Evolutionary conservation across 2,113 vertebrate genomes (phyloP).

Genomic region (Elanus axillaris): DNA sequence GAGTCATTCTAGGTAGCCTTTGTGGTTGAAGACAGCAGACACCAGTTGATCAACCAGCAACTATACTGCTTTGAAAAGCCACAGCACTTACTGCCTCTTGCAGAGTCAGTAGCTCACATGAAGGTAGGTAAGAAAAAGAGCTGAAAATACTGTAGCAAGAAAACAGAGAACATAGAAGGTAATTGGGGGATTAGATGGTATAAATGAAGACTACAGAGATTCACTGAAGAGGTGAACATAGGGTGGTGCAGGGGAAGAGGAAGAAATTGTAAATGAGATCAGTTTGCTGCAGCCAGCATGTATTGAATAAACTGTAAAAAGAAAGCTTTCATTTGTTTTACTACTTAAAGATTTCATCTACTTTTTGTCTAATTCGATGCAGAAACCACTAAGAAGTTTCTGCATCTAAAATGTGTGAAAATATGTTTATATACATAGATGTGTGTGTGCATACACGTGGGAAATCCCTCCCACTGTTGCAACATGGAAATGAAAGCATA

Average conservation of each 20-base stretch:
- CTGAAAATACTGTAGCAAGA: neutral
- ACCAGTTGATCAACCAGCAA: neutral
- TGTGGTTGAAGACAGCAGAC: neutral
- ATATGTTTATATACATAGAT: neutral
- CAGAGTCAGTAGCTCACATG: neutral
- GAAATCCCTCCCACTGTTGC: neutral
- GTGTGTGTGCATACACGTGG: rapidly evolving
- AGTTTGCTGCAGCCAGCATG: neutral
- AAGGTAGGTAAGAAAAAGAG: neutral
- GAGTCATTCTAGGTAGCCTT: neutral
- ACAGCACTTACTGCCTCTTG: neutral
- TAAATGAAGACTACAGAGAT: neutral
- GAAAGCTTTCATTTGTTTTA: neutral
- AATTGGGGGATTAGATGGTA: neutral
- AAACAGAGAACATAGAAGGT: neutral
- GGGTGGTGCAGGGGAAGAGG: neutral
- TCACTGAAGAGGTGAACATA: neutral
- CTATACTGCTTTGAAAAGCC: neutral
- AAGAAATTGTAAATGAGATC: neutral
- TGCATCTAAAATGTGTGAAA: neutral
- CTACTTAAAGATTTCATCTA: neutral
- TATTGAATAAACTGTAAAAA: neutral
- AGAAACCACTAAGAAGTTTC: neutral
- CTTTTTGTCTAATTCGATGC: neutral
- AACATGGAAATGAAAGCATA: neutral